phyloP scores from a whole-genome alignment of 2,113 vertebrate genomes.

The Pheucticus melanocephalus region DNA sequence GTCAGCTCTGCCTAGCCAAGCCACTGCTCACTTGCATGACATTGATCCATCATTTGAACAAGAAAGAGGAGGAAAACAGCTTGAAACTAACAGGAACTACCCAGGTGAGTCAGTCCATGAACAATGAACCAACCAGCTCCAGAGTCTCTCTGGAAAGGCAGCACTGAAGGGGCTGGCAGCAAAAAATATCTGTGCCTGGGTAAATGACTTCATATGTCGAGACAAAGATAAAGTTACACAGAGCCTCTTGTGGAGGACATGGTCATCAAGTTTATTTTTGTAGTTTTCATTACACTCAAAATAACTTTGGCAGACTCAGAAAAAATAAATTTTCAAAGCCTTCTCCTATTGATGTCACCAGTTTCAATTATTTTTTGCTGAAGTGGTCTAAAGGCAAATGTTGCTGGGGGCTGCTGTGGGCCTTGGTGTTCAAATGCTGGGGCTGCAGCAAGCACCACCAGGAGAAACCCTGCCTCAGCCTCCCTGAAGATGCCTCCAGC shows the following conservation, averaged over 20 bases:
- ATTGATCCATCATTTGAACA: neutral
- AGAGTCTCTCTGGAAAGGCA: neutral
- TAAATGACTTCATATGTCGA: conserved; percentile 41
- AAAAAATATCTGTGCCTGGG: conserved; percentile 1
- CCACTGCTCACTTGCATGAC: neutral
- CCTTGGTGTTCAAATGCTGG: neutral
- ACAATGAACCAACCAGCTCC: neutral
- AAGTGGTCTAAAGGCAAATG: neutral
- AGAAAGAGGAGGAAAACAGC: neutral
- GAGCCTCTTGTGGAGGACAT: conserved; percentile 9
- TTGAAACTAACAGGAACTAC: neutral
- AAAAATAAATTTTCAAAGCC: conserved; percentile 54
- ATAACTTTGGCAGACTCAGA: conserved; percentile 50
- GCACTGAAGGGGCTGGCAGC: neutral
- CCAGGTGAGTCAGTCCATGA: neutral
- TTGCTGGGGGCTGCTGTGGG: neutral
- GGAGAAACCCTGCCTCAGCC: neutral
- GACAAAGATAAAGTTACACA: conserved; percentile 54
- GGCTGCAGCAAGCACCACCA: neutral
- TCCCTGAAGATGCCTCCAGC: neutral
- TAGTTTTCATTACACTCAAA: conserved; percentile 59
- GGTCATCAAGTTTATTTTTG: conserved; percentile 60
- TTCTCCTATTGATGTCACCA: conserved; percentile 44
- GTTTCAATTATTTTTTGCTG: conserved; percentile 61
- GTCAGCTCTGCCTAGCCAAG: neutral